phyloP scores from a whole-genome alignment of 2,888 invertebrate species.

The Octodonta nipae region DNA sequence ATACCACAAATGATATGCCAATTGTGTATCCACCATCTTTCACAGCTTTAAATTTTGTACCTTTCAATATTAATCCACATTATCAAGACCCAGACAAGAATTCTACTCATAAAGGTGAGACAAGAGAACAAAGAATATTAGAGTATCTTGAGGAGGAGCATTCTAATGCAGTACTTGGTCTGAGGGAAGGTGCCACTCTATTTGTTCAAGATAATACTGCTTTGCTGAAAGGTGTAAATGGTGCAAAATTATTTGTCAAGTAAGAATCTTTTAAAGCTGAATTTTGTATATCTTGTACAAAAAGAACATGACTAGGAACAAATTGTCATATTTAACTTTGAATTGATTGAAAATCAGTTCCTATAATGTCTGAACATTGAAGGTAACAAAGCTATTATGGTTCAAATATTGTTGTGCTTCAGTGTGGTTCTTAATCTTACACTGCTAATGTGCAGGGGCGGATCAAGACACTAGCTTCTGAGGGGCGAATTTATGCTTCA shows the following conservation, averaged over 20 bases:
- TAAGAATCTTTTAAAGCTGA: too few species aligned
- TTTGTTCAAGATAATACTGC: conserved; percentile 46
- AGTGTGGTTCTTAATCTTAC: too few species aligned
- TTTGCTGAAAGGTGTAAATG: conserved; percentile 46
- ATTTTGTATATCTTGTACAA: too few species aligned
- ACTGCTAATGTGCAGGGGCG: too few species aligned
- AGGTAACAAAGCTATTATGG: too few species aligned
- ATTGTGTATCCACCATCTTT: conserved; percentile 65
- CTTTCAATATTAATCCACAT: conserved; percentile 78
- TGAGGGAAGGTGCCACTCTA: conserved; percentile 58
- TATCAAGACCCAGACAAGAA: conserved; percentile 52
- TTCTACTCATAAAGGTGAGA: conserved; percentile 63
- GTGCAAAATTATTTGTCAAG: conserved; percentile 52
- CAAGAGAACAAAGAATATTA: conserved; percentile 56
- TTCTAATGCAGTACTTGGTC: conserved; percentile 50
- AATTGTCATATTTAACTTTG: too few species aligned
- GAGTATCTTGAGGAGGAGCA: conserved; percentile 52
- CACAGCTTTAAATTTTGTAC: conserved; percentile 56
- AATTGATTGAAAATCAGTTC: too few species aligned
- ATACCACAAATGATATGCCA: conserved; percentile 82
- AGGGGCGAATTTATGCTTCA: too few species aligned
- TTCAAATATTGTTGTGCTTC: too few species aligned
- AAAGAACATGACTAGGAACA: too few species aligned
- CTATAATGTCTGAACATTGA: too few species aligned
- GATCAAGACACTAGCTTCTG: too few species aligned